A percentile compares a stretch with the other conserved stretches of the same genome.
phyloP scores from a whole-genome alignment of 2,113 vertebrate genomes.

The Myiagra hebetior region DNA sequence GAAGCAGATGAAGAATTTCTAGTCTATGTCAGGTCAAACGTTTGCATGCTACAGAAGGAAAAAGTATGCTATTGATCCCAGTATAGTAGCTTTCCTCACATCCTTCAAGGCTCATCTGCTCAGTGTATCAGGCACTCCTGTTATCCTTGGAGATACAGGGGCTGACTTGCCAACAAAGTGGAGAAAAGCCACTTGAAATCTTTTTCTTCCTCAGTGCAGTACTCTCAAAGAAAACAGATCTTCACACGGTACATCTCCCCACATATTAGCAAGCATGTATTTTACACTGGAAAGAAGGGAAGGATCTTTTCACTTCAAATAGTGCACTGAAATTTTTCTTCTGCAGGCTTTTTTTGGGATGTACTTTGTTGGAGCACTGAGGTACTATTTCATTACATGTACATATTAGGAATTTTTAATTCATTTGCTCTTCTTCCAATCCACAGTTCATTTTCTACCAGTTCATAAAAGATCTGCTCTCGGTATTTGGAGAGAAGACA shows the following conservation, averaged over 20 bases:
- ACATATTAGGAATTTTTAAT: background rate
- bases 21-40: background rate
- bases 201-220: background rate
- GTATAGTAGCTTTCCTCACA: slow-evolving; percentile 35
- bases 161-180: slow-evolving; percentile 37
- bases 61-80: slow-evolving; percentile 25
- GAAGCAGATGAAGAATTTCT: background rate
- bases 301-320: background rate
- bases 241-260: background rate
- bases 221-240: slow-evolving; percentile 2
- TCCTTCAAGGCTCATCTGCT: slow-evolving; percentile 39
- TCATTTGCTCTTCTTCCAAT: background rate
- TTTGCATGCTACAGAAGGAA: background rate
- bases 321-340: background rate
- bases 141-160: slow-evolving; percentile 25
- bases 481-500: background rate
- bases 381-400: background rate
- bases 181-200: slow-evolving; percentile 59
- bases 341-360: background rate
- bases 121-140: slow-evolving; percentile 12
- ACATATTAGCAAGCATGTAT: background rate
- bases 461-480: background rate
- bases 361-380: background rate
- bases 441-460: background rate
- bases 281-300: background rate